These are phyloP conservation scores for Drosophila setifemur DNA, from an alignment of 1,140 invertebrate genomes.

Conservation along the genomic window DNA sequence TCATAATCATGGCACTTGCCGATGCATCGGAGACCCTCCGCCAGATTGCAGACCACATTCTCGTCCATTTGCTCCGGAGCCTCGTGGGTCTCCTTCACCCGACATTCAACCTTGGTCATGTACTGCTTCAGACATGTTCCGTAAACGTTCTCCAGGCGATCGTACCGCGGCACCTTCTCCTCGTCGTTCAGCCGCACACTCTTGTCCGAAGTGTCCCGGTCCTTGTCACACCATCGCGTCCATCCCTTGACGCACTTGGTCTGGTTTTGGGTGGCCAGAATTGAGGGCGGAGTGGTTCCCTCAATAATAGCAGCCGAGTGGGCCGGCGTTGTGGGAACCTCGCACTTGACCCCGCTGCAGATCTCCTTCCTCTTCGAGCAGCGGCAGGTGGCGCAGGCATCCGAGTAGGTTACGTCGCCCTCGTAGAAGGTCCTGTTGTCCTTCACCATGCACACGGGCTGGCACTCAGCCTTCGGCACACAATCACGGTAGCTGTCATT, in stretches of 20 bases:
- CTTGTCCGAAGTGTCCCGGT: constrained; percentile 81
- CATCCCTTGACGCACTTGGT: constrained; percentile 86
- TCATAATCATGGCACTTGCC: constrained; percentile 88
- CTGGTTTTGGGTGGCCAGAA: constrained; percentile 52
- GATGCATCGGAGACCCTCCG: constrained; percentile 87
- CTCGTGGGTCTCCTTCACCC: constrained; percentile 86
- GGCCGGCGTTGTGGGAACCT: constrained; percentile 46
- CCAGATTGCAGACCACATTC: constrained; percentile 89
- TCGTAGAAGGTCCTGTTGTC: constrained; percentile 88
- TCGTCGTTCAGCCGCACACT: constrained; percentile 73
- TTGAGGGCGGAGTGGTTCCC: constrained; percentile 44
- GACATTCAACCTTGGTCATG: constrained; percentile 90
- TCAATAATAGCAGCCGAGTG: constrained; percentile 6
- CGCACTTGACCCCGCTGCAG: constrained; percentile 88
- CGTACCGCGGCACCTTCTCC: constrained; percentile 72
- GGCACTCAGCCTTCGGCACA: constrained; percentile 88
- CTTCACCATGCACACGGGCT: constrained; percentile 86
- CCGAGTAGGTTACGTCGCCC: constrained; percentile 89
- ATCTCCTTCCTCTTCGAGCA: constrained; percentile 86
- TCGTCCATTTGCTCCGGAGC: constrained; percentile 87
- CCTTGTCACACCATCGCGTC: constrained; percentile 89
- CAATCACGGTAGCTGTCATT: constrained; percentile 88
- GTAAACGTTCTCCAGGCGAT: constrained; percentile 69
- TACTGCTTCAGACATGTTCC: constrained; percentile 79
- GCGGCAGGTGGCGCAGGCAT: constrained; percentile 90